phyloP scores from a whole-genome alignment of 2,797 vertebrate species.

The Carcharodon carcharias region DNA sequence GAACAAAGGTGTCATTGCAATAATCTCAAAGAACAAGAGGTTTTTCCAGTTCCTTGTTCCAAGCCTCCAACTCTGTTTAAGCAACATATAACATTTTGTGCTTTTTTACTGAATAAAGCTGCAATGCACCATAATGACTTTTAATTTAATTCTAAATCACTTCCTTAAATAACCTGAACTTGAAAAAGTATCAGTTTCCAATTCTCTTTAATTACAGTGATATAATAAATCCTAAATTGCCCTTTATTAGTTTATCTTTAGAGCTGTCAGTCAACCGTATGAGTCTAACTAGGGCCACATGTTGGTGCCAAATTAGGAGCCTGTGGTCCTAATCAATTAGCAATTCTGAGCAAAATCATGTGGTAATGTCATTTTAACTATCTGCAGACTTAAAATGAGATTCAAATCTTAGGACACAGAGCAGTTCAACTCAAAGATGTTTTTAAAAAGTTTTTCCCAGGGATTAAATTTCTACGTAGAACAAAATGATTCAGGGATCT shows the following conservation, averaged over 20 bases:
- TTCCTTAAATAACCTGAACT: not conserved
- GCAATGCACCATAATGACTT: not conserved
- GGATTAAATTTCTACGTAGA: not conserved
- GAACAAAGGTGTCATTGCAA: not conserved
- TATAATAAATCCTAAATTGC: not conserved
- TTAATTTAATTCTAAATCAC: not conserved
- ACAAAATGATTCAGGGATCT: not conserved
- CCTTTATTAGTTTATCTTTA: not conserved
- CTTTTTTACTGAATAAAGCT: not conserved
- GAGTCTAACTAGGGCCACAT: not conserved
- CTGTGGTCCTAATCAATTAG: not conserved
- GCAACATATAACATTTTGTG: not conserved
- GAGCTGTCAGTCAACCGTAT: not conserved
- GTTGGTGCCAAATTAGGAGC: not conserved
- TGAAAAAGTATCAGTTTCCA: not conserved
- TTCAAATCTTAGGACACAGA: not conserved
- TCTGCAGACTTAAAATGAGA: not conserved
- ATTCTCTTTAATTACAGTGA: not conserved
- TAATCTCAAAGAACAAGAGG: too few species aligned
- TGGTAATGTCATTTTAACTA: not conserved
- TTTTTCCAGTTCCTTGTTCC: too few species aligned
- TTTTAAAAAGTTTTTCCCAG: not conserved
- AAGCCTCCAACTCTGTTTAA: not conserved
- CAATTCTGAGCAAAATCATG: not conserved
- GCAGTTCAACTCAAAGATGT: not conserved